Evolutionary conservation across 2,888 invertebrate genomes (phyloP).

Genomic region (Drosophila peninsularis): DNA sequence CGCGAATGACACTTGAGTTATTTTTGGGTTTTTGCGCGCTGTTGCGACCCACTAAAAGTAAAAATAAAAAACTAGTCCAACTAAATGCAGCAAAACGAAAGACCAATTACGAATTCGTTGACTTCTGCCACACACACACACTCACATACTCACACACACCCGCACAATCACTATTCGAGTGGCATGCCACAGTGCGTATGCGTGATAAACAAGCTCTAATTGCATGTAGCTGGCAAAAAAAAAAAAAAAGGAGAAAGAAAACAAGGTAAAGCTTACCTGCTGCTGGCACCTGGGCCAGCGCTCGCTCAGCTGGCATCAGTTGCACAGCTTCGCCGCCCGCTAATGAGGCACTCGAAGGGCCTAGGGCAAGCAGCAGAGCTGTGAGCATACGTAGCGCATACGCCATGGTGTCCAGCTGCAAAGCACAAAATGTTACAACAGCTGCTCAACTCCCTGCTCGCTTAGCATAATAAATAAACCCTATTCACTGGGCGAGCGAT

Average conservation of each 20-base stretch:
- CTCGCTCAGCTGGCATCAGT: conserved; percentile 48
- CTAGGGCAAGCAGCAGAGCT: conserved; percentile 14
- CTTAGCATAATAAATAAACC: conserved; percentile 18
- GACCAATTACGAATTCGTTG: conserved; percentile 72
- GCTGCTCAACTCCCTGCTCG: background rate
- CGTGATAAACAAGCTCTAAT: conserved; percentile 74
- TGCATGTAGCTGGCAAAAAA: conserved; percentile 32
- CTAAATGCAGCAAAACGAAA: conserved; percentile 67
- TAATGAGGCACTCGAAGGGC: conserved; percentile 51
- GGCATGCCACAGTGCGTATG: conserved; percentile 64
- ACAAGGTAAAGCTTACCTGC: conserved; percentile 55
- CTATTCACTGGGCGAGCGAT: conserved; percentile 2
- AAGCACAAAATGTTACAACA: conserved; percentile 1
- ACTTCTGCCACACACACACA: conserved; percentile 32
- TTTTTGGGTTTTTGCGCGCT: conserved; percentile 53
- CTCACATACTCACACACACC: conserved; percentile 1
- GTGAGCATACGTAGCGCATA: conserved; percentile 6
- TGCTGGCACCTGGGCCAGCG: conserved; percentile 52
- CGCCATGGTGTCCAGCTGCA: conserved; percentile 24
- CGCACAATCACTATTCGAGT: conserved; percentile 13
- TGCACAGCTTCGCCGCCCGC: conserved; percentile 18
- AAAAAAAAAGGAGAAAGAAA: background rate
- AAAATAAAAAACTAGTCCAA: conserved; percentile 46
- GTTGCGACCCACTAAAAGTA: conserved; percentile 41
- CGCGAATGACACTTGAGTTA: conserved; percentile 69